Conservation (phyloP, 1,140 invertebrate genomes). For the Solen grandis region DNA sequence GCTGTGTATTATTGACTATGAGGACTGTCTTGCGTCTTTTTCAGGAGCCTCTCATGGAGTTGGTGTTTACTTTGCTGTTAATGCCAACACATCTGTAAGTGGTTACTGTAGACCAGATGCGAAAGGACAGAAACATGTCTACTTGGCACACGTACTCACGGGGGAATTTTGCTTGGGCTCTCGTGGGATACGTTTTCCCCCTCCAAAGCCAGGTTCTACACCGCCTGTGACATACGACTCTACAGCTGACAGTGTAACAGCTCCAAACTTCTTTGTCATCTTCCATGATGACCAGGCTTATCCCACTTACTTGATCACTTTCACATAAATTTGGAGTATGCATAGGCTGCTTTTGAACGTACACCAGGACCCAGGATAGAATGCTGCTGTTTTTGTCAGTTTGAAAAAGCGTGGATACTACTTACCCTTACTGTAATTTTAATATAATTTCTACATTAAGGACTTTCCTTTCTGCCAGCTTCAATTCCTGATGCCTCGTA, state of each 20-base stretch:
- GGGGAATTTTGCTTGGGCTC: slow-evolving; percentile 24
- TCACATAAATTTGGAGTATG: too few species aligned
- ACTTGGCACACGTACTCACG: slow-evolving; percentile 34
- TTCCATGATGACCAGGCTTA: slow-evolving; percentile 48
- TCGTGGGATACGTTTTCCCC: slow-evolving; percentile 3
- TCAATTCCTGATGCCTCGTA: too few species aligned
- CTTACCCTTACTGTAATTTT: too few species aligned
- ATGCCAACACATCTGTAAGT: neutral
- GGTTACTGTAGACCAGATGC: slow-evolving; percentile 26
- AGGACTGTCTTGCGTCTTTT: neutral
- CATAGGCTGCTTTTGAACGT: too few species aligned
- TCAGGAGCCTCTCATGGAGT: slow-evolving; percentile 17
- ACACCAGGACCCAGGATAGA: too few species aligned
- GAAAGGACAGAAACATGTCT: slow-evolving; percentile 13
- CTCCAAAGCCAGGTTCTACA: neutral
- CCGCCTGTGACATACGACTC: slow-evolving; percentile 34
- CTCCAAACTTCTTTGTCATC: slow-evolving; percentile 47
- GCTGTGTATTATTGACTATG: neutral
- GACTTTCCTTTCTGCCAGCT: too few species aligned
- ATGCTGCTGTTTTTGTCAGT: too few species aligned
- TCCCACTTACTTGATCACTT: slow-evolving; percentile 33
- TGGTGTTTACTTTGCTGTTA: slow-evolving; percentile 25
- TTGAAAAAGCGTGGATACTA: too few species aligned
- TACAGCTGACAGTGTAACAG: slow-evolving; percentile 32
- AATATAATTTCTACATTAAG: too few species aligned